Percentiles rank a stretch among this genome's conserved stretches.
phyloP scores from a whole-genome alignment of 2,888 invertebrate species.

The Neoitamus cyanurus region DNA sequence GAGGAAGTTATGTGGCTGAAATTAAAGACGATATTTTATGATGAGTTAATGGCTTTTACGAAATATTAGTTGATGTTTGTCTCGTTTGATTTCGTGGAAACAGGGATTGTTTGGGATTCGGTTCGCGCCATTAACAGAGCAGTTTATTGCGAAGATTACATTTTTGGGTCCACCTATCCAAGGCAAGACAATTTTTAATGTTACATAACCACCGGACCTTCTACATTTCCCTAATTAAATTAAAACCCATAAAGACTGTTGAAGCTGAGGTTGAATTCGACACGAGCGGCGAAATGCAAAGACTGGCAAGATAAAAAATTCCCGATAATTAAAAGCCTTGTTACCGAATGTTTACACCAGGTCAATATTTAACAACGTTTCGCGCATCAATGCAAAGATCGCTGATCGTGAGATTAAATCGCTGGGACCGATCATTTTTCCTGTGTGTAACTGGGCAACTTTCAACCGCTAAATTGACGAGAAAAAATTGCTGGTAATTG shows the following conservation, averaged over 20 bases:
- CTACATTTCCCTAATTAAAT: conserved; percentile 1
- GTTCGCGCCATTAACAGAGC: background rate
- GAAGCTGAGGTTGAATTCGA: background rate
- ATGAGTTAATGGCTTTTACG: background rate
- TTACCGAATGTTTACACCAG: background rate
- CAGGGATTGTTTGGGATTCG: background rate
- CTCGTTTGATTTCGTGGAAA: background rate
- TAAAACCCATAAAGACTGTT: background rate
- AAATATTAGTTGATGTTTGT: background rate
- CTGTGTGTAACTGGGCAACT: background rate
- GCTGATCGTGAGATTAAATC: background rate
- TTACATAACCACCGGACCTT: background rate
- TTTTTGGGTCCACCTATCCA: background rate
- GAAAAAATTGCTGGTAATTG: background rate
- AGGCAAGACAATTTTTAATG: background rate
- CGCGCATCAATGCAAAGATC: background rate
- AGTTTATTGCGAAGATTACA: background rate
- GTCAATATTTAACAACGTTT: background rate
- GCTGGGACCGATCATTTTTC: background rate
- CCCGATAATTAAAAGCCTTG: background rate
- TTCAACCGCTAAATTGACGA: background rate
- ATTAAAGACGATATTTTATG: background rate
- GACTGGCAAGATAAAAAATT: background rate
- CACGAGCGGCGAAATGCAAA: background rate
- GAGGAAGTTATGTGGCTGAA: background rate